Evolutionary conservation across 2,888 invertebrate species (phyloP).

Genomic region (Ectobius pallidus): DNA sequence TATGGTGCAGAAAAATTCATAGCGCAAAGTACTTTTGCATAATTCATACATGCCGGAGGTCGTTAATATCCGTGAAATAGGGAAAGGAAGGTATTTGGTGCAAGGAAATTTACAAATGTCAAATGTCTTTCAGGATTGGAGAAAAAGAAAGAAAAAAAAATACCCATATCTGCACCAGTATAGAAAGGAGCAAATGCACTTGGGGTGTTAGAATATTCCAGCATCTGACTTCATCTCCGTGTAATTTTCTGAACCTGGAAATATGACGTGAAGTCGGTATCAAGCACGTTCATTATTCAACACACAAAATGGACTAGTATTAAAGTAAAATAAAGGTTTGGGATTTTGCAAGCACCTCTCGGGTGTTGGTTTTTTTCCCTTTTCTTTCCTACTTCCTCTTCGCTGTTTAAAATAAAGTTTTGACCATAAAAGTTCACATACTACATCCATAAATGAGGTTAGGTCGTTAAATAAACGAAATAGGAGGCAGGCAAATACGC

Average conservation of each 20-base stretch:
- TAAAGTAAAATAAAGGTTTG: conserved; percentile 28
- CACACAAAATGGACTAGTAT: conserved; percentile 31
- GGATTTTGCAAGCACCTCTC: conserved; percentile 21
- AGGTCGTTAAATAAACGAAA: conserved; percentile 38
- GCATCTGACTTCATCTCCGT: background rate
- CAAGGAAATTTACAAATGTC: too few relatives aligned
- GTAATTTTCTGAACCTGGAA: conserved; percentile 15
- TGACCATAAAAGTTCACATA: conserved; percentile 29
- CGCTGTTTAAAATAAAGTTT: conserved; percentile 29
- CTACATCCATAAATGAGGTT: conserved; percentile 36
- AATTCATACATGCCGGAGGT: too few relatives aligned
- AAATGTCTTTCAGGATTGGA: too few relatives aligned
- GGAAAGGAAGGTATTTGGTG: too few relatives aligned
- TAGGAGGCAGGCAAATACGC: conserved; percentile 19
- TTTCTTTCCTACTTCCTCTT: background rate
- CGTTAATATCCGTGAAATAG: too few relatives aligned
- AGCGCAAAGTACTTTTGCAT: too few relatives aligned
- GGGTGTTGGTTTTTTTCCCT: background rate
- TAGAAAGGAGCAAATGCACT: too few relatives aligned
- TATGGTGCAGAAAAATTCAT: too few relatives aligned
- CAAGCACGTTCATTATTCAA: conserved; percentile 22
- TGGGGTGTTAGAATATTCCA: conserved; percentile 16
- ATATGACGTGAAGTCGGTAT: background rate
- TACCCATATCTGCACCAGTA: too few relatives aligned
- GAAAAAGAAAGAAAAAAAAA: too few relatives aligned